Evolutionary conservation across 2,113 vertebrate genomes (phyloP).

Genomic region (Pomatorhinus ruficollis): DNA sequence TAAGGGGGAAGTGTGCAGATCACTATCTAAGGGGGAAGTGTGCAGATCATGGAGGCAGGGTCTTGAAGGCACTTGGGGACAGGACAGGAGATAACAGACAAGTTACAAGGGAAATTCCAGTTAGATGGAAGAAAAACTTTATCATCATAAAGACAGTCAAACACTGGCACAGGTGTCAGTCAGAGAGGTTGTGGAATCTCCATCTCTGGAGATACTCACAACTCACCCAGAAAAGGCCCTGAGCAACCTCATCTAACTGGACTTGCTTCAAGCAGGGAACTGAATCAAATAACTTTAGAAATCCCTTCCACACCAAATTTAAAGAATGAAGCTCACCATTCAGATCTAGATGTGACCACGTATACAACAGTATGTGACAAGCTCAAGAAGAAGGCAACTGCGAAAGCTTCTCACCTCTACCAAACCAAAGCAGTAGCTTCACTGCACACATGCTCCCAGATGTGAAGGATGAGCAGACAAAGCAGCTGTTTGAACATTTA

Average conservation of each 20-base stretch:
- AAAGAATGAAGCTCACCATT: background rate
- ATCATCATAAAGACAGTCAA: background rate
- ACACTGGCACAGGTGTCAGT: background rate
- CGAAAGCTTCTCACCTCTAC: background rate
- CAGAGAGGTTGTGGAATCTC: background rate
- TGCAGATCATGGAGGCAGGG: background rate
- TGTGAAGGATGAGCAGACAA: background rate
- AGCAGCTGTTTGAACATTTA: background rate
- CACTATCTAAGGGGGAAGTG: background rate
- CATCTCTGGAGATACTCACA: background rate
- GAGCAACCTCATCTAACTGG: background rate
- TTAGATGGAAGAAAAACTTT: background rate
- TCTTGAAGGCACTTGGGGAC: background rate
- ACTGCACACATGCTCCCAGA: fast-evolving
- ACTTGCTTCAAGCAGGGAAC: background rate
- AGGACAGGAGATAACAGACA: background rate
- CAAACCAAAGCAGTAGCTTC: background rate
- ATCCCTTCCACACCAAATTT: background rate
- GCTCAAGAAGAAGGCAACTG: background rate
- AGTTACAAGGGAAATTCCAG: background rate
- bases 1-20: background rate
- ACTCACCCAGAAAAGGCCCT: background rate
- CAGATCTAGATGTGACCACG: background rate
- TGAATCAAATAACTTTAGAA: background rate
- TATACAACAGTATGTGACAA: background rate